phyloP scores from a whole-genome alignment of 2,113 vertebrate genomes.

The Circaetus cinerascens region DNA sequence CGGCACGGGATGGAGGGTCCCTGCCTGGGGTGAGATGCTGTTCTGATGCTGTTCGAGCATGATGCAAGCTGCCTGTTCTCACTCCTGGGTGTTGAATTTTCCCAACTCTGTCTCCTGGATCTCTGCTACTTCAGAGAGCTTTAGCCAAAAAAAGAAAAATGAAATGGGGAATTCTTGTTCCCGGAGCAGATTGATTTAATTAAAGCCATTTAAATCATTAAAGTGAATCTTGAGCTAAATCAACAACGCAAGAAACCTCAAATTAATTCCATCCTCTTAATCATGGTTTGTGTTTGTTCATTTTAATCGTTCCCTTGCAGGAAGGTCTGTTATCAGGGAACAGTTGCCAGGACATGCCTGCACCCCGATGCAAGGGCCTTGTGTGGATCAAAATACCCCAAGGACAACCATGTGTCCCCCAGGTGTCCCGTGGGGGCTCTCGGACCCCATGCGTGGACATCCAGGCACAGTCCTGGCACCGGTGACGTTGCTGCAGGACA shows the following conservation, averaged over 20 bases:
- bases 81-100: not conserved
- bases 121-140: not conserved
- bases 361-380: accelerated
- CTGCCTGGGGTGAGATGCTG: not conserved
- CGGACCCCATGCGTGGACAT: accelerated
- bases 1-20: not conserved
- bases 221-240: not conserved
- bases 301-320: not conserved
- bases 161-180: not conserved
- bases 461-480: not conserved
- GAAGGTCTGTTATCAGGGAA: not conserved
- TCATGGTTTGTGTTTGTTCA: not conserved
- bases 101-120: not conserved
- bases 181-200: not conserved
- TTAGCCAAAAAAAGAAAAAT: not conserved
- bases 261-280: not conserved
- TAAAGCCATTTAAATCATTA: not conserved
- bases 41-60: not conserved
- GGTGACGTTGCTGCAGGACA: not conserved
- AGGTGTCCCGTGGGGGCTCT: accelerated
- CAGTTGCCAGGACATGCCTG: accelerated
- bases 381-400: accelerated
- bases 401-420: not conserved
- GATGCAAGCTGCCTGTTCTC: not conserved
- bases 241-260: not conserved